Percentiles rank a stretch among this genome's conserved stretches.
Evolutionary conservation across 2,888 invertebrate species (phyloP).

Genomic region (Lepidocyrtoides sp.): DNA sequence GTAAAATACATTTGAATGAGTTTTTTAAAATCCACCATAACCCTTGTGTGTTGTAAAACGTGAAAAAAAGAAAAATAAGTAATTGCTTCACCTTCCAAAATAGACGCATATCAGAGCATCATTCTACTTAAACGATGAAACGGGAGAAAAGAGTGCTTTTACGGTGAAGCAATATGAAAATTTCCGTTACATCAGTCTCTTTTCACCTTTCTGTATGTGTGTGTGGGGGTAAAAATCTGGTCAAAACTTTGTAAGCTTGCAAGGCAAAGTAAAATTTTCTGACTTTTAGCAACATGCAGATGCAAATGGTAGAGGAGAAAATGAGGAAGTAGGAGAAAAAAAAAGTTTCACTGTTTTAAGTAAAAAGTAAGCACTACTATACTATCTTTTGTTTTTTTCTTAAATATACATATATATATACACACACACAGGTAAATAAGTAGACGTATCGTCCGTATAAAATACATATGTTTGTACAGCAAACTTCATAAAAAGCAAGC

Average conservation of each 20-base stretch:
- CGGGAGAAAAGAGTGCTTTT: background rate
- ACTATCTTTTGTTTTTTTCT: background rate
- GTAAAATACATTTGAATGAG: background rate
- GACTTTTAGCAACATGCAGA: background rate
- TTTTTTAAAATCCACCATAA: constrained; percentile 8
- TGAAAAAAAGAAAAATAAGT: constrained; percentile 40
- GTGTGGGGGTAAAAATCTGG: background rate
- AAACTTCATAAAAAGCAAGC: background rate
- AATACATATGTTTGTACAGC: background rate
- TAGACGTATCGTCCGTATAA: too few species aligned
- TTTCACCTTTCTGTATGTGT: background rate
- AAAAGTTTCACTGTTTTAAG: background rate
- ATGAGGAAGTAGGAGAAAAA: background rate
- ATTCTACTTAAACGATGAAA: background rate
- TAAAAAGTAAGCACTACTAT: constrained; percentile 9
- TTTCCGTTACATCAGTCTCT: background rate
- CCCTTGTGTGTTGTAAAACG: background rate
- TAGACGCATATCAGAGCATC: constrained; percentile 22
- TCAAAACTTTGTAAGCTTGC: background rate
- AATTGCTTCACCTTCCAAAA: constrained; percentile 72
- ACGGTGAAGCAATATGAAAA: constrained; percentile 3
- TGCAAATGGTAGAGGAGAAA: background rate
- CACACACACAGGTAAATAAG: background rate
- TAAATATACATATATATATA: background rate
- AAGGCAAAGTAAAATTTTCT: background rate